Percentiles rank a stretch among this genome's conserved stretches.
Conservation (phyloP, 2,797 vertebrate species). For the Hypotaenidia philippensis region DNA sequence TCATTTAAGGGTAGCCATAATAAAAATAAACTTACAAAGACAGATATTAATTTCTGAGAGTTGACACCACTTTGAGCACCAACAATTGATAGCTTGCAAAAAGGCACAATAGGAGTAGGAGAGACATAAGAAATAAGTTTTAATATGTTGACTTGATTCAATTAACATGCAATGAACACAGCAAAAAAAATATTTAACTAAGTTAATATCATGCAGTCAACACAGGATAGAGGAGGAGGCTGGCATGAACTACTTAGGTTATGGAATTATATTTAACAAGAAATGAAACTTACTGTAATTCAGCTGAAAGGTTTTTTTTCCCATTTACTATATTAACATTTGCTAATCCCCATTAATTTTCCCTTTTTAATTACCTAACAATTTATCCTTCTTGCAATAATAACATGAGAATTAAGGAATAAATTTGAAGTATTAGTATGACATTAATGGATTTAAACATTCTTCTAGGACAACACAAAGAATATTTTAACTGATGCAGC, state of each 20-base stretch:
- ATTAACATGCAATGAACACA: slow-evolving; percentile 72
- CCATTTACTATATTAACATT: slow-evolving; percentile 40
- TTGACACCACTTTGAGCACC: slow-evolving; percentile 76
- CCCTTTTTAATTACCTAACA: background rate
- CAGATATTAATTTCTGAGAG: slow-evolving; percentile 76
- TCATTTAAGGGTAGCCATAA: slow-evolving; percentile 61
- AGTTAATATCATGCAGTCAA: slow-evolving; percentile 62
- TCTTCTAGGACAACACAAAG: background rate
- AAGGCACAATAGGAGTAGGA: slow-evolving; percentile 77
- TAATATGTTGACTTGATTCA: slow-evolving; percentile 38
- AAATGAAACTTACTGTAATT: slow-evolving; percentile 50
- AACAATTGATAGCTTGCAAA: slow-evolving; percentile 77
- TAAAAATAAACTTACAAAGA: slow-evolving; percentile 78
- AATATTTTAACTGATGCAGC: slow-evolving; percentile 37
- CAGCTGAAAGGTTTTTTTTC: background rate
- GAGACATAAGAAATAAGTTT: slow-evolving; percentile 53
- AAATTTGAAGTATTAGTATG: background rate
- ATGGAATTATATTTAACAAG: slow-evolving; percentile 7
- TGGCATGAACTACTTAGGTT: background rate
- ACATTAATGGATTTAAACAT: slow-evolving; percentile 3
- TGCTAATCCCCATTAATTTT: slow-evolving; percentile 47
- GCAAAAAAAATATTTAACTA: slow-evolving; percentile 56
- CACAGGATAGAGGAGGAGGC: slow-evolving; percentile 13
- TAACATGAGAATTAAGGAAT: background rate
- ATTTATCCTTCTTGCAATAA: slow-evolving; percentile 17